Evolutionary conservation across 2,888 invertebrate genomes (phyloP).

Genomic region (Drosophila algonquin): DNA sequence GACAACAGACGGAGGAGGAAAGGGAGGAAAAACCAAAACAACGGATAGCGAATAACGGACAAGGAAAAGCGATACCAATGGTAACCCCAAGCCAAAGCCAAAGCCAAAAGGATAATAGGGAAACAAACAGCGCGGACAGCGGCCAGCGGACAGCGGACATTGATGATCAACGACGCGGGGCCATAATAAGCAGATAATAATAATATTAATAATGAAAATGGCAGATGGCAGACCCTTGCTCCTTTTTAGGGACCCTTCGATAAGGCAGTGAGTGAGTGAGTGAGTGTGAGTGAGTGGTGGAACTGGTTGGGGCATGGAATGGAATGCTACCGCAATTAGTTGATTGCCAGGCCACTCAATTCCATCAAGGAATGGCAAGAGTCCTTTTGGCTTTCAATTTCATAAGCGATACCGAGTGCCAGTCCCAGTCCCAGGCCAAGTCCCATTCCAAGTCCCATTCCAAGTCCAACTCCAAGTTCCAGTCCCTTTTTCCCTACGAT

Average conservation of each 20-base stretch:
- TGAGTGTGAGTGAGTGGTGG: neutral
- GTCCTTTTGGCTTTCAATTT: slow-evolving; percentile 70
- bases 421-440: neutral
- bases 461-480: neutral
- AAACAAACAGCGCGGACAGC: slow-evolving; percentile 15
- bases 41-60: neutral
- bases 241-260: slow-evolving; percentile 21
- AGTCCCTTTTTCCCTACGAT: neutral
- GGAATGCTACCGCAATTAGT: slow-evolving; percentile 65
- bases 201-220: slow-evolving; percentile 40
- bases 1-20: neutral
- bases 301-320: slow-evolving; percentile 27
- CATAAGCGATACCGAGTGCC: slow-evolving; percentile 41
- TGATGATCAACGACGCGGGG: slow-evolving; percentile 59
- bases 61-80: neutral
- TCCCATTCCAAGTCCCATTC: neutral
- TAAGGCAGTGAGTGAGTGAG: slow-evolving; percentile 4
- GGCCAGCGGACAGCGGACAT: slow-evolving; percentile 3
- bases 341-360: slow-evolving; percentile 66
- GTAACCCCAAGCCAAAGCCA: neutral
- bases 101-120: neutral
- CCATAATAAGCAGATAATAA: slow-evolving; percentile 65
- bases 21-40: slow-evolving; percentile 6
- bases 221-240: slow-evolving; percentile 28
- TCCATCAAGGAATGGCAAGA: slow-evolving; percentile 66